A percentile compares a stretch with the other conserved stretches of the same genome.
Evolutionary conservation across 2,113 vertebrate genomes (phyloP).

Genomic region (Brachyhypopomus gauderio): DNA sequence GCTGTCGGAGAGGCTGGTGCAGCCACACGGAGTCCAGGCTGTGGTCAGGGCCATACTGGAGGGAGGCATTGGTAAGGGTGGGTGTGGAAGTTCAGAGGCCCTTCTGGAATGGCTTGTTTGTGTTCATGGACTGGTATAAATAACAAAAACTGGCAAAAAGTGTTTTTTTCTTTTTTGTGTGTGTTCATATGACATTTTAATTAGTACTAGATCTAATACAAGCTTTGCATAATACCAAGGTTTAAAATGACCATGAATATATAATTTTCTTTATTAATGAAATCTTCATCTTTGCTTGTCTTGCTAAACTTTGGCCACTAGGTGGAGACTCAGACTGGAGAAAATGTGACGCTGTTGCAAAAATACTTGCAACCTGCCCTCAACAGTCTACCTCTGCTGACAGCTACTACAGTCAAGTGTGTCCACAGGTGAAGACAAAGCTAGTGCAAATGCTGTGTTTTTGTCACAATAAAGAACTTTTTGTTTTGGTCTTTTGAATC

Average conservation of each 20-base stretch:
- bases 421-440: constrained; percentile 84
- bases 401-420: constrained; percentile 83
- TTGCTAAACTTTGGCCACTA: constrained; percentile 57
- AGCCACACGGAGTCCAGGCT: constrained; percentile 84
- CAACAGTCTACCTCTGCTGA: constrained; percentile 86
- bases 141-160: too few relatives aligned
- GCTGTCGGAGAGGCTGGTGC: constrained; percentile 87
- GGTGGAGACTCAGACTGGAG: constrained; percentile 86
- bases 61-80: constrained; percentile 79
- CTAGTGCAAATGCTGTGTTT: background rate
- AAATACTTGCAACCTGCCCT: constrained; percentile 88
- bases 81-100: background rate
- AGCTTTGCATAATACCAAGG: background rate
- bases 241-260: background rate
- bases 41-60: constrained; percentile 88
- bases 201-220: background rate
- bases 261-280: background rate
- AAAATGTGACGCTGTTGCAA: constrained; percentile 86
- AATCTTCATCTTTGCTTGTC: background rate
- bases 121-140: too few relatives aligned
- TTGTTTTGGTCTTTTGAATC: too few relatives aligned
- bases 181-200: too few relatives aligned
- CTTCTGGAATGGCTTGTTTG: background rate
- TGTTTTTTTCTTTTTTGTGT: too few relatives aligned
- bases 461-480: background rate